Conservation (phyloP, 2,888 invertebrate species). For the Matsumyia berberina region DNA sequence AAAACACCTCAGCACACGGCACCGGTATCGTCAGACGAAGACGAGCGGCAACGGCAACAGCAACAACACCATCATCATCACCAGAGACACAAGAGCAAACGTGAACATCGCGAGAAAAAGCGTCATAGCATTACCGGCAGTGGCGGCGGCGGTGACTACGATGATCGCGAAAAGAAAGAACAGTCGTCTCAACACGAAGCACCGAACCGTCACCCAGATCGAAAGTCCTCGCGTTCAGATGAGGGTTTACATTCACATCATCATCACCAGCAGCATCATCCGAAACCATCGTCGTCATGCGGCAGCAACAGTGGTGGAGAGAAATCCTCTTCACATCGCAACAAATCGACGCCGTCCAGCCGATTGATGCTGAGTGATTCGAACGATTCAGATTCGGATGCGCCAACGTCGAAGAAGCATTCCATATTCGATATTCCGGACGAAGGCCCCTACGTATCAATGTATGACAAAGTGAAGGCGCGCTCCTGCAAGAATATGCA, state of each 20-base stretch:
- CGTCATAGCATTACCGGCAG: conserved; percentile 79
- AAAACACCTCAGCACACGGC: conserved; percentile 60
- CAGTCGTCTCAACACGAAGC: conserved; percentile 55
- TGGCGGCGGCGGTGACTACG: conserved; percentile 37
- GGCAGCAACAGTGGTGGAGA: conserved; percentile 73
- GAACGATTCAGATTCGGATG: conserved; percentile 87
- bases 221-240: conserved; percentile 80
- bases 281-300: conserved; percentile 72
- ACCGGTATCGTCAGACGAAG: conserved; percentile 76
- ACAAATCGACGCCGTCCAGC: conserved; percentile 79
- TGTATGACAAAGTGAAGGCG: conserved; percentile 99
- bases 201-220: conserved; percentile 78
- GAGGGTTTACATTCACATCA: conserved; percentile 75
- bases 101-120: conserved; percentile 83
- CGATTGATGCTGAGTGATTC: conserved; percentile 88
- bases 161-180: conserved; percentile 74
- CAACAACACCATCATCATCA: conserved; percentile 78
- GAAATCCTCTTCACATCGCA: conserved; percentile 77
- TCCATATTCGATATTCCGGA: conserved; percentile 96
- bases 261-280: conserved; percentile 77
- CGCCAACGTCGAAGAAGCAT: conserved; percentile 88
- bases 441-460: conserved; percentile 94
- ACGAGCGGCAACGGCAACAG: conserved; percentile 64
- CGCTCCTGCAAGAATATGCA: conserved; percentile 97
- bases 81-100: conserved; percentile 81